Evolutionary conservation across 2,113 vertebrate genomes (phyloP).

Genomic region (Gila orcuttii): DNA sequence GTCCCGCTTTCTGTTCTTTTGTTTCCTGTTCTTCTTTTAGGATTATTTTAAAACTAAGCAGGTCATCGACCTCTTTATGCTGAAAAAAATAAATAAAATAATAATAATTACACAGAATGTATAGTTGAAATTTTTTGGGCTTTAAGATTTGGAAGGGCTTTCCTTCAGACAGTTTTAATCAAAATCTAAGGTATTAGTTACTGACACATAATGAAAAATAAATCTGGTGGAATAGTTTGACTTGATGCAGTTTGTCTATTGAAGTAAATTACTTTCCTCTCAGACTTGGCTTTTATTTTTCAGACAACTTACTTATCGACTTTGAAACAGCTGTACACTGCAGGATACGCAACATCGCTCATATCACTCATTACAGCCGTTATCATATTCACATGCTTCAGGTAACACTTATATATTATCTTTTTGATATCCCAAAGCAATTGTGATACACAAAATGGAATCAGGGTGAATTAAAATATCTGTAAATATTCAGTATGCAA

Average conservation of each 20-base stretch:
- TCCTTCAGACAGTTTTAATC: not conserved
- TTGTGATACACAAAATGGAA: not conserved
- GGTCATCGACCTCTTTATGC: not conserved
- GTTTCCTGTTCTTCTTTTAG: not conserved
- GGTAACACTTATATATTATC: conserved; percentile 58
- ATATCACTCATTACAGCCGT: conserved; percentile 78
- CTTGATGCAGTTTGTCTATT: not conserved
- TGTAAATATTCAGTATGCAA: not conserved
- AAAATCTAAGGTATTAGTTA: not conserved
- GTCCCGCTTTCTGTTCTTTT: not conserved
- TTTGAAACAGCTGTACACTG: conserved; percentile 77
- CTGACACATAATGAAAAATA: not conserved
- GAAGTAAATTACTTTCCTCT: not conserved
- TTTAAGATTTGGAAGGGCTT: not conserved
- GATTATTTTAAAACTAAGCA: not conserved
- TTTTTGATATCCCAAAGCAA: not conserved
- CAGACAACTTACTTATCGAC: conserved; percentile 75
- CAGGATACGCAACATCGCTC: conserved; percentile 79
- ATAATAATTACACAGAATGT: not conserved
- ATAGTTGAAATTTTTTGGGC: not conserved
- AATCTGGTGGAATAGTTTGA: not conserved
- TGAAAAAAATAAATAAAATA: not conserved
- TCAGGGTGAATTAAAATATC: not conserved
- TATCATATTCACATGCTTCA: conserved; percentile 75
- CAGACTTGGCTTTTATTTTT: conserved; percentile 17